These are phyloP conservation scores for Cavia porcellus DNA, from an alignment of 2,113 vertebrate species.

Conservation along the genomic window DNA sequence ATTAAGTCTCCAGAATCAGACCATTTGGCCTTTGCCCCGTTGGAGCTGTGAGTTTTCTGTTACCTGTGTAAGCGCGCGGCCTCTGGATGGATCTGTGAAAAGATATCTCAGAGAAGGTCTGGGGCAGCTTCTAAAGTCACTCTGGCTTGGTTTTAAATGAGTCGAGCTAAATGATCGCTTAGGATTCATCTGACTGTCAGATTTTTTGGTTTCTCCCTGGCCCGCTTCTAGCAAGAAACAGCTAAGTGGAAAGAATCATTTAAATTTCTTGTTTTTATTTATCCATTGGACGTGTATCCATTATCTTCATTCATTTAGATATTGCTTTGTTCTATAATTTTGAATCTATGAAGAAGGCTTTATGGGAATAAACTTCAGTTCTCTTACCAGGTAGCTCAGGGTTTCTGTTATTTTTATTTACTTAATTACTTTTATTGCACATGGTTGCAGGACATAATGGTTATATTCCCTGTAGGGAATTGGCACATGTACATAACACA, in stretches of 20 bases:
- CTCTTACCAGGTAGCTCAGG: not conserved
- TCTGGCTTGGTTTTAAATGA: not conserved
- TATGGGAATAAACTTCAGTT: not conserved
- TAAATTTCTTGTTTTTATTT: not conserved
- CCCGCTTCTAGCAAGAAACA: not conserved
- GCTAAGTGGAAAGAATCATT: not conserved
- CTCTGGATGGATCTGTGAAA: not conserved
- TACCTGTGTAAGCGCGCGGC: not conserved
- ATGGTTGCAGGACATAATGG: not conserved
- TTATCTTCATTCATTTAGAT: not conserved
- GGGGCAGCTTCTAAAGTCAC: not conserved
- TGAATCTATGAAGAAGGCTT: not conserved
- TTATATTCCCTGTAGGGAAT: not conserved
- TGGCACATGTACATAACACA: not conserved
- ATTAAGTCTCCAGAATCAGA: not conserved
- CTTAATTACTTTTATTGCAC: not conserved
- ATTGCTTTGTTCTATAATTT: not conserved
- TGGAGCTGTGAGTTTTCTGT: not conserved
- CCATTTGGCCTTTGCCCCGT: not conserved
- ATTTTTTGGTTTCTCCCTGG: not conserved
- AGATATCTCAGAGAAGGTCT: not conserved
- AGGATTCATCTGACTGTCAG: not conserved
- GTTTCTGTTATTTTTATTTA: not conserved
- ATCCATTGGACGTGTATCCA: not conserved
- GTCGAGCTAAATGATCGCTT: not conserved